Conservation (phyloP, 1,140 invertebrate genomes). For the Hesperophylax magnus region DNA sequence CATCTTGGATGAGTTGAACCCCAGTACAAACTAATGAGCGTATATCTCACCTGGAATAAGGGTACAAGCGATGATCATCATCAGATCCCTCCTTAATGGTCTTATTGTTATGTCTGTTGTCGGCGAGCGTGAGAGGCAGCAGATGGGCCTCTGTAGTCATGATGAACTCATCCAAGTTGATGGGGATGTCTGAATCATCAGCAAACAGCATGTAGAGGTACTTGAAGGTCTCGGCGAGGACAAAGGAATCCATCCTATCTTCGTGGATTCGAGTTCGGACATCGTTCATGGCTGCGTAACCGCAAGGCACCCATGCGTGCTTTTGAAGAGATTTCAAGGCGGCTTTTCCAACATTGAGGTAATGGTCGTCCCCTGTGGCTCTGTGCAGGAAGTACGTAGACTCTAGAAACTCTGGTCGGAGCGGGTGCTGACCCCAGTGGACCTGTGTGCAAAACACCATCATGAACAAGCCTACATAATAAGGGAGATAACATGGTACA, state of each 20-base stretch:
- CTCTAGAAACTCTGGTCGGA: constrained; percentile 97
- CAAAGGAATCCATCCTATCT: constrained; percentile 98
- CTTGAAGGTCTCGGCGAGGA: constrained; percentile 97
- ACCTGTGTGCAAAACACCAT: constrained; percentile 72
- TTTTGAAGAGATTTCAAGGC: constrained; percentile 93
- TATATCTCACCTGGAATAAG: constrained; percentile 48
- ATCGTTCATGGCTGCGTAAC: constrained; percentile 97
- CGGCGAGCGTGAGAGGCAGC: constrained; percentile 86
- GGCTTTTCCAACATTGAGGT: constrained; percentile 92
- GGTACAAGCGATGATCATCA: constrained; percentile 47
- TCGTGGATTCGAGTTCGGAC: constrained; percentile 92
- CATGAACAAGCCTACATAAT: neutral
- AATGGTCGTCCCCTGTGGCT: constrained; percentile 96
- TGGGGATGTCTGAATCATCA: constrained; percentile 86
- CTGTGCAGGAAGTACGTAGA: constrained; percentile 97
- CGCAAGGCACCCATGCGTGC: constrained; percentile 93
- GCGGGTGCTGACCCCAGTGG: constrained; percentile 97
- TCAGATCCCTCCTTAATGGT: constrained; percentile 45
- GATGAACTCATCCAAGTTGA: constrained; percentile 97
- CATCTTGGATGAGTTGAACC: too few relatives aligned
- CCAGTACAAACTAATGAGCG: too few relatives aligned
- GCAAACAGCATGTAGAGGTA: constrained; percentile 96
- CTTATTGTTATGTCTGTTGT: constrained; percentile 60
- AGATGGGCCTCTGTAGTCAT: constrained; percentile 98
- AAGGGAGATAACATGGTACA: neutral